Conservation (phyloP, 2,797 vertebrate genomes). For the Acipenser ruthenus region DNA sequence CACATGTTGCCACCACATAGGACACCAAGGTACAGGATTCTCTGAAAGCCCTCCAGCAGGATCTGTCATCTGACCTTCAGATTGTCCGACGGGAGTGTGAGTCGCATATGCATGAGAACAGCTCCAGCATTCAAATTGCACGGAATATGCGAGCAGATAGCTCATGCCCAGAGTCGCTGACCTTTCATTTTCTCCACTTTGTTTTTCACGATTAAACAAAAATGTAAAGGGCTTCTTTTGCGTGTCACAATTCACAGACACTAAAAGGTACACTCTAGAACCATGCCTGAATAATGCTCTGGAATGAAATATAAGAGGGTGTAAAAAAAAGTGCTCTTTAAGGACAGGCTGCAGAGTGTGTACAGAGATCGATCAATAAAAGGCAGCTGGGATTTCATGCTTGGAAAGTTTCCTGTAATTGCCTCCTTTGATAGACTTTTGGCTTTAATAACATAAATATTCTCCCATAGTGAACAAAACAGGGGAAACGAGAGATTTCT, state of each 20-base stretch:
- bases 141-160: background rate
- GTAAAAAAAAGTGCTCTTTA: background rate
- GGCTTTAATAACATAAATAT: constrained; percentile 7
- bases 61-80: background rate
- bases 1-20: background rate
- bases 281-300: background rate
- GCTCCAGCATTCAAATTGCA: background rate
- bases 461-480: background rate
- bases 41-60: background rate
- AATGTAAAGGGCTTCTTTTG: background rate
- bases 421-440: constrained; percentile 6
- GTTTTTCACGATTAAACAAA: background rate
- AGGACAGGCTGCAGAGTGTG: background rate
- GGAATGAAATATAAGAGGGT: background rate
- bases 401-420: constrained; percentile 9
- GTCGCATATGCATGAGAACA: background rate
- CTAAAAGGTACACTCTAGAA: background rate
- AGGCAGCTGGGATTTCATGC: constrained; percentile 6
- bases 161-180: background rate
- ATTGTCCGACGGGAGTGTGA: background rate
- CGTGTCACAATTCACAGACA: background rate
- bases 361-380: background rate
- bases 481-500: background rate
- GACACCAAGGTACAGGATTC: background rate
- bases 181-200: background rate